A percentile compares a stretch with the other conserved stretches of the same genome.
Conservation (phyloP, 2,113 vertebrate species). For the Lethenteron reissneri region DNA sequence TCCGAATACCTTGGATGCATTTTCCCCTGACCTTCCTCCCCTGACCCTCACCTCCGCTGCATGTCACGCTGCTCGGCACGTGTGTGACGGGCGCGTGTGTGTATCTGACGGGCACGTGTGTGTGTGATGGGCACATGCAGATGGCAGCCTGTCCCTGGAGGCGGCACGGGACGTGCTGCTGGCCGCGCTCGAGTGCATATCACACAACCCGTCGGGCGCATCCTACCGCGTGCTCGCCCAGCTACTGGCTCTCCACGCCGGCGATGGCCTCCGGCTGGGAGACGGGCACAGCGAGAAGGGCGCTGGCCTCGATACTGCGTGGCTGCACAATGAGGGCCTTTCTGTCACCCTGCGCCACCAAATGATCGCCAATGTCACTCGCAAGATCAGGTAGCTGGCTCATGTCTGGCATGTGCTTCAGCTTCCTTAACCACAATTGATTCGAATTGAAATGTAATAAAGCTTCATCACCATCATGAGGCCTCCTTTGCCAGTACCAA, state of each 20-base stretch:
- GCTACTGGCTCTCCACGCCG: slow-evolving; percentile 35
- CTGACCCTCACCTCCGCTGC: no score
- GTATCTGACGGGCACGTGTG: no score
- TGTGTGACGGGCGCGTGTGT: no score
- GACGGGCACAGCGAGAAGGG: slow-evolving; percentile 11
- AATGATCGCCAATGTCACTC: slow-evolving; percentile 34
- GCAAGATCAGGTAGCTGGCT: slow-evolving; percentile 11
- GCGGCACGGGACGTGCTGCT: slow-evolving; percentile 23
- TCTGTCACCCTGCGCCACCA: slow-evolving; percentile 48
- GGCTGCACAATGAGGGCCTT: slow-evolving; percentile 42
- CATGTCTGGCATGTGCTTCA: no score
- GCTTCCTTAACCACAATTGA: no score
- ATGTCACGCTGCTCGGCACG: no score
- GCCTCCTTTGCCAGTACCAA: no score
- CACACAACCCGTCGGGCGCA: slow-evolving; percentile 38
- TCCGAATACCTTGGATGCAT: no score
- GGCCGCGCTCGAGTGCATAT: slow-evolving; percentile 29
- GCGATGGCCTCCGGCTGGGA: slow-evolving; percentile 15
- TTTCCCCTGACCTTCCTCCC: no score
- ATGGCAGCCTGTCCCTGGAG: slow-evolving; percentile 18
- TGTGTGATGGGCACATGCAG: no score
- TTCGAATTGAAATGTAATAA: no score
- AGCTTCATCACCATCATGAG: no score
- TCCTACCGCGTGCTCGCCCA: slow-evolving; percentile 38
- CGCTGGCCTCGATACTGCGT: slow-evolving; percentile 27